These are phyloP conservation scores for Trissolcus basalis DNA, from an alignment of 1,140 invertebrate species.

Conservation along the genomic window DNA sequence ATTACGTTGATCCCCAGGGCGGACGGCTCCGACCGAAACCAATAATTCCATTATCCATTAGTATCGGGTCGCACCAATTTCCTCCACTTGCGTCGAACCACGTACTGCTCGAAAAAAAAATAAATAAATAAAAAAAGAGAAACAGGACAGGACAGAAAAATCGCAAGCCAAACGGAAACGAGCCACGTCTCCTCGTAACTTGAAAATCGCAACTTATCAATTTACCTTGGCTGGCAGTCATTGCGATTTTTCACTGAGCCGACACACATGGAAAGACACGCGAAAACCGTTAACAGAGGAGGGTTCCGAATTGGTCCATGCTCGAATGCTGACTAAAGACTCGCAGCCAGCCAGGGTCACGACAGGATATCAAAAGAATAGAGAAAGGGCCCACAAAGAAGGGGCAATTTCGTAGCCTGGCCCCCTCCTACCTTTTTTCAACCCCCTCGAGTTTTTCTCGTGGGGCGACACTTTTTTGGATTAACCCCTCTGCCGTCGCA, in stretches of 20 bases:
- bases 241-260: constrained; percentile 18
- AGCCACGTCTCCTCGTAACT: neutral
- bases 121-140: constrained; percentile 9
- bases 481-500: constrained; percentile 61
- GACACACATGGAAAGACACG: constrained; percentile 26
- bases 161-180: constrained; percentile 12
- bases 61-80: constrained; percentile 75
- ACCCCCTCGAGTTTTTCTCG: constrained; percentile 59
- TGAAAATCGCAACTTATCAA: neutral
- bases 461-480: constrained; percentile 67
- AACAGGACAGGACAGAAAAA: constrained; percentile 11
- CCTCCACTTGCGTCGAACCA: constrained; percentile 50
- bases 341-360: constrained; percentile 55
- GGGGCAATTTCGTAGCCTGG: constrained; percentile 65
- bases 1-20: constrained; percentile 76
- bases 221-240: constrained; percentile 42
- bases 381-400: constrained; percentile 72
- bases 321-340: constrained; percentile 73
- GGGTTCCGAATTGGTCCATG: constrained; percentile 71
- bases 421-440: constrained; percentile 46
- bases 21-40: constrained; percentile 69
- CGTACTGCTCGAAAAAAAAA: constrained; percentile 9
- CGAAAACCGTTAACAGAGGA: constrained; percentile 41
- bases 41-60: constrained; percentile 78
- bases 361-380: constrained; percentile 75